These are phyloP conservation scores for Leucophenga maculata DNA, from an alignment of 2,888 invertebrate genomes.

Conservation along the genomic window DNA sequence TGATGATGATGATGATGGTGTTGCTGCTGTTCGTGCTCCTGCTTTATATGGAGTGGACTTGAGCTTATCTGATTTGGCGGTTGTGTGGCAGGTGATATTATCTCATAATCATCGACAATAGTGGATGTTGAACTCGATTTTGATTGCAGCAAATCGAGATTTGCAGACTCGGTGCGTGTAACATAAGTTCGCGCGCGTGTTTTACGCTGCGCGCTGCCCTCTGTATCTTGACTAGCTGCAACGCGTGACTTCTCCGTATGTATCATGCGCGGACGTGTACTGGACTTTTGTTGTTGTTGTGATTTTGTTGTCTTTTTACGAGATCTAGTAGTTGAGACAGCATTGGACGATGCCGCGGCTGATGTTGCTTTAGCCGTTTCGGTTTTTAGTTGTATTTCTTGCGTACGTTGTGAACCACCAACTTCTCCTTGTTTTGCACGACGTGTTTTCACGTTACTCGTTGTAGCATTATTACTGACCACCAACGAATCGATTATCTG, in stretches of 20 bases:
- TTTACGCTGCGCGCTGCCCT: slow-evolving; percentile 74
- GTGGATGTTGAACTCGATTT: slow-evolving; percentile 47
- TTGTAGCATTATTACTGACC: slow-evolving; percentile 58
- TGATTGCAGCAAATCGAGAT: slow-evolving; percentile 46
- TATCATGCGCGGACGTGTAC: slow-evolving; percentile 82
- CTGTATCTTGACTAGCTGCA: slow-evolving; percentile 55
- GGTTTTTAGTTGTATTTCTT: slow-evolving; percentile 35
- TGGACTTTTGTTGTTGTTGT: slow-evolving; percentile 44
- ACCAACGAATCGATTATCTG: slow-evolving; percentile 73
- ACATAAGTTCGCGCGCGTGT: slow-evolving; percentile 75
- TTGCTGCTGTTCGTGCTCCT: slow-evolving; percentile 56
- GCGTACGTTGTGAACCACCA: slow-evolving; percentile 39
- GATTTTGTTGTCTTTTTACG: slow-evolving; percentile 45
- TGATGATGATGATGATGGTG: slow-evolving; percentile 29
- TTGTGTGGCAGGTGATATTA: slow-evolving; percentile 65
- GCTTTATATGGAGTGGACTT: slow-evolving; percentile 66
- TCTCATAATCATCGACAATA: slow-evolving; percentile 69
- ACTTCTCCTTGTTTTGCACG: slow-evolving; percentile 35
- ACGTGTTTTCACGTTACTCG: slow-evolving; percentile 48
- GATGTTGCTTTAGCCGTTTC: slow-evolving; percentile 22
- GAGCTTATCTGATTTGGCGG: slow-evolving; percentile 69
- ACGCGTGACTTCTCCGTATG: slow-evolving; percentile 80
- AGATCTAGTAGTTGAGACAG: slow-evolving; percentile 33
- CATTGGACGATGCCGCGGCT: not conserved
- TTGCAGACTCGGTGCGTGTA: slow-evolving; percentile 62